phyloP scores from a whole-genome alignment of 2,113 vertebrate species.

The Craseonycteris thonglongyai region DNA sequence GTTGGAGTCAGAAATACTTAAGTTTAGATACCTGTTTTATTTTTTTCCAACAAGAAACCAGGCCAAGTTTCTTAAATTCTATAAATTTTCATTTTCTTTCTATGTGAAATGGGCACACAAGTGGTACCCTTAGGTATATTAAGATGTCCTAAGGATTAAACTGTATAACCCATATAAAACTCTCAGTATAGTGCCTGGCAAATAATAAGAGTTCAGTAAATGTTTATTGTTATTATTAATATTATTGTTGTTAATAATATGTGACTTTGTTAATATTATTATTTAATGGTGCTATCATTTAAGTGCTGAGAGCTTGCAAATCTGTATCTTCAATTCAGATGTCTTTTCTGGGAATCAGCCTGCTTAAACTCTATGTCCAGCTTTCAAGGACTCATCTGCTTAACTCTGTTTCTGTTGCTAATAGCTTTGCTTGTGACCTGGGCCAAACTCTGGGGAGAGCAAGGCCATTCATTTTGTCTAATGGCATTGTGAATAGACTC shows the following conservation, averaged over 20 bases:
- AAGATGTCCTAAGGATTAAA: neutral
- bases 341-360: neutral
- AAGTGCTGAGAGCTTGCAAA: neutral
- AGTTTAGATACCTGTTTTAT: neutral
- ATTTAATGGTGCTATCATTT: neutral
- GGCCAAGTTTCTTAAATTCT: neutral
- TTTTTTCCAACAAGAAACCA: neutral
- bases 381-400: neutral
- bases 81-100: neutral
- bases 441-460: neutral
- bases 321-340: neutral
- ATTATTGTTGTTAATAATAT: neutral
- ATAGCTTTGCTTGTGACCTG: neutral
- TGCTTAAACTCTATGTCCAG: neutral
- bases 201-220: neutral
- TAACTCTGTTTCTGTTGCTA: neutral
- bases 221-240: neutral
- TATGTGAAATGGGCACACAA: neutral
- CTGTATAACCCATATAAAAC: neutral
- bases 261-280: neutral
- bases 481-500: neutral
- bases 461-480: neutral
- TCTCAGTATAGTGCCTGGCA: neutral
- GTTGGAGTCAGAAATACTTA: neutral
- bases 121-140: neutral